Percentiles rank a stretch among this genome's conserved stretches.
These are phyloP conservation scores for Dryomyza anilis DNA, from an alignment of 2,888 invertebrate genomes.

Conservation along the genomic window DNA sequence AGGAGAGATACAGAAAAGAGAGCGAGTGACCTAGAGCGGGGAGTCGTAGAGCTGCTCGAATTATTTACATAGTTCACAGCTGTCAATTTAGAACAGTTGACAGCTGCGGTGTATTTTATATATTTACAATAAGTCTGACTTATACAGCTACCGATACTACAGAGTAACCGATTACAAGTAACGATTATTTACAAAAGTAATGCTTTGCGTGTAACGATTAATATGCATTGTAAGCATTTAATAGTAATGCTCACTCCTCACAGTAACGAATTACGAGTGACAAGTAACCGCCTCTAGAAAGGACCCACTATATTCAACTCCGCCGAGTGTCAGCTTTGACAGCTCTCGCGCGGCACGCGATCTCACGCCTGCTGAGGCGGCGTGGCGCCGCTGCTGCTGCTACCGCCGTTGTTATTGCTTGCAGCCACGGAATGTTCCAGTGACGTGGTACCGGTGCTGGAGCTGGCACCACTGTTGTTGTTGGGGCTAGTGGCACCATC, in stretches of 20 bases:
- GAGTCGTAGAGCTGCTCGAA: not conserved
- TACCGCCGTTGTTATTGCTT: slow-evolving; percentile 35
- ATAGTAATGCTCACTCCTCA: too few species aligned
- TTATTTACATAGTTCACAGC: not conserved
- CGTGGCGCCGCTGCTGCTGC: slow-evolving; percentile 37
- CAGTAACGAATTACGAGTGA: not conserved
- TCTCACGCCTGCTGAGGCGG: slow-evolving; percentile 36
- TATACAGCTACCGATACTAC: too few species aligned
- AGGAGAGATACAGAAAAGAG: not conserved
- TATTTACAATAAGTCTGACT: slow-evolving; percentile 13
- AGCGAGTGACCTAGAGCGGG: not conserved
- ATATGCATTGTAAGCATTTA: too few species aligned
- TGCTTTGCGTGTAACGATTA: too few species aligned
- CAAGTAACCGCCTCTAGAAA: slow-evolving; percentile 45
- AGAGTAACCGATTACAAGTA: too few species aligned
- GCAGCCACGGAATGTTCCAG: too few species aligned
- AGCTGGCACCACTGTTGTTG: slow-evolving; percentile 49
- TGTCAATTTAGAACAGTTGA: slow-evolving; percentile 13
- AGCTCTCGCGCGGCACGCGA: slow-evolving; percentile 16
- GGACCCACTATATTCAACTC: slow-evolving; percentile 17
- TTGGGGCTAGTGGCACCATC: slow-evolving; percentile 51
- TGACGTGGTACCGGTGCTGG: slow-evolving; percentile 48
- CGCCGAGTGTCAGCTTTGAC: slow-evolving; percentile 26
- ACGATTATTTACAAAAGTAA: too few species aligned
- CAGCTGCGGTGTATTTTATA: not conserved